Conservation (phyloP, 2,888 invertebrate genomes). For the Tachina fera region DNA sequence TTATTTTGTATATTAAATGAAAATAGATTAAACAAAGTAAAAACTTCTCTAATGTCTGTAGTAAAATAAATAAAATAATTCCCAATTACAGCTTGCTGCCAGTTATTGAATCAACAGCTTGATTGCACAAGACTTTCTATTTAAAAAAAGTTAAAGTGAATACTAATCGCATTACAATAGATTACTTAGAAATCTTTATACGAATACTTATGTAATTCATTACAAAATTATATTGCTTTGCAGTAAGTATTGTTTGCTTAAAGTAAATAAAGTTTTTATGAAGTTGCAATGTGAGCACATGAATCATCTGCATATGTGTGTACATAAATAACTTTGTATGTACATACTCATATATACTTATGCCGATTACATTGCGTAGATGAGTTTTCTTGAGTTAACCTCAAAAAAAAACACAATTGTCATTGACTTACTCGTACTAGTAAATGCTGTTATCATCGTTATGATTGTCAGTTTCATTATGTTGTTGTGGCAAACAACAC, state of each 20-base stretch:
- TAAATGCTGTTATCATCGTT: constrained; percentile 55
- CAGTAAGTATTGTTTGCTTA: neutral
- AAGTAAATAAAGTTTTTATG: no score
- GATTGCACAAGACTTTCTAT: no score
- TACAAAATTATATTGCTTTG: neutral
- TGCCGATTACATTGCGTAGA: neutral
- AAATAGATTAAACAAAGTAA: no score
- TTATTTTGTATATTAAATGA: no score
- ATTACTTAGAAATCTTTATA: no score
- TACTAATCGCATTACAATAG: no score
- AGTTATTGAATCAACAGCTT: no score
- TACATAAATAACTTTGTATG: neutral
- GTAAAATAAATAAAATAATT: no score
- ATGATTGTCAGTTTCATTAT: constrained; percentile 62
- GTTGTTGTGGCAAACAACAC: constrained; percentile 35
- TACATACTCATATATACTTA: neutral
- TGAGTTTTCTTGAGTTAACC: constrained; percentile 46
- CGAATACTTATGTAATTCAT: neutral
- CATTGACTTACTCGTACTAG: constrained; percentile 51
- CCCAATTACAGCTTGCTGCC: no score
- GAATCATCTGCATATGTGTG: neutral
- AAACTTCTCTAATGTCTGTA: no score
- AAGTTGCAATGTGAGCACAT: neutral
- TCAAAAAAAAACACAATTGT: constrained; percentile 57
- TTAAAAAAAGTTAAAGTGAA: no score